Percentiles rank a stretch among this genome's conserved stretches.
Conservation (phyloP, 2,888 invertebrate genomes). For the Chaitophorus viminalis region DNA sequence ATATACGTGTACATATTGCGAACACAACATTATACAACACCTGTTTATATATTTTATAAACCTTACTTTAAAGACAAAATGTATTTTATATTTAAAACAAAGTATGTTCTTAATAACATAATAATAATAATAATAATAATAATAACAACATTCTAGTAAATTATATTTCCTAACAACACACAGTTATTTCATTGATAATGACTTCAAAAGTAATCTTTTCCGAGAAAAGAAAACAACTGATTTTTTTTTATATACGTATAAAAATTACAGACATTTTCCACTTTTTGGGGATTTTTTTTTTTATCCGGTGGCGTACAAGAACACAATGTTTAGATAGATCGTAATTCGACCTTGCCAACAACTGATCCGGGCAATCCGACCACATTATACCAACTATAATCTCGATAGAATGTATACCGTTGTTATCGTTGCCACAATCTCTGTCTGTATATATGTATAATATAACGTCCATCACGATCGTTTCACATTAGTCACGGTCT, state of each 20-base stretch:
- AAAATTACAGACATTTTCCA: constrained; percentile 2
- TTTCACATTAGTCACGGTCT: constrained; percentile 58
- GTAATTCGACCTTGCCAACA: constrained; percentile 34
- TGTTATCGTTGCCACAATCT: constrained; percentile 49
- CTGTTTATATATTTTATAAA: too few species aligned
- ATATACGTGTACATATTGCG: not conserved
- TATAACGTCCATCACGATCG: constrained; percentile 47
- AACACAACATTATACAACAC: too few species aligned
- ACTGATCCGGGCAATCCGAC: constrained; percentile 41
- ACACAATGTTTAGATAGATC: constrained; percentile 8
- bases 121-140: too few species aligned
- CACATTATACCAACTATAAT: constrained; percentile 47
- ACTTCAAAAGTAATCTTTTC: constrained; percentile 20
- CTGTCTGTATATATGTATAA: not conserved
- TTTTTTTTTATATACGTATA: not conserved
- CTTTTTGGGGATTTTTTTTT: constrained; percentile 18
- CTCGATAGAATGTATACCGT: constrained; percentile 30
- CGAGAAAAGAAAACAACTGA: not conserved
- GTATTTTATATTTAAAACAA: not conserved
- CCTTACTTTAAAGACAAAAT: not conserved
- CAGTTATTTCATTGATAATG: constrained; percentile 11
- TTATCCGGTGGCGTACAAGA: constrained; percentile 17
- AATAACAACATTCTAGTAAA: too few species aligned
- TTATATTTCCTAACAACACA: not conserved
- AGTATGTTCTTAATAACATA: too few species aligned